phyloP scores from a whole-genome alignment of 2,888 invertebrate species.

The Eupithecia exiguata region DNA sequence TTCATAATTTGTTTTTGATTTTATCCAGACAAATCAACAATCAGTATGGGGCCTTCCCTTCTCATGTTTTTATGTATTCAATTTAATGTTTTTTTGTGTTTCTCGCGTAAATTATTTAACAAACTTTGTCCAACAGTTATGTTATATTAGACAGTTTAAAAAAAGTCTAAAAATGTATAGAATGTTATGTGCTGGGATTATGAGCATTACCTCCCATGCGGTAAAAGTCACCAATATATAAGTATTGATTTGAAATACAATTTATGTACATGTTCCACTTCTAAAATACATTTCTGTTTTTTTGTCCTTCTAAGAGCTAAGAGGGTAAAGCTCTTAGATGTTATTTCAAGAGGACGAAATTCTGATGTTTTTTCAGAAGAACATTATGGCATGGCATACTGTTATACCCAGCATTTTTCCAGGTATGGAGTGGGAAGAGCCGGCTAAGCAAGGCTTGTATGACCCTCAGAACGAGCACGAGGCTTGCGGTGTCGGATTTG shows the following conservation, averaged over 20 bases:
- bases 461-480: slow-evolving; percentile 98
- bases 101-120: not conserved
- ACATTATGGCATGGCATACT: not conserved
- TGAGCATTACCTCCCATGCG: too few species aligned
- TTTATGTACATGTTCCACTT: not conserved
- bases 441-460: slow-evolving; percentile 96
- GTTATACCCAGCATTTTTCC: slow-evolving; percentile 29
- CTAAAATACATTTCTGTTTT: not conserved
- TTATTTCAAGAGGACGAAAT: not conserved
- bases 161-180: not conserved
- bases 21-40: not conserved
- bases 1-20: not conserved
- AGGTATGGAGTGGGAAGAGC: slow-evolving; percentile 92
- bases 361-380: not conserved
- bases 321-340: not conserved
- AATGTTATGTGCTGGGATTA: too few species aligned
- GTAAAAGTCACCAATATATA: too few species aligned
- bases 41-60: not conserved
- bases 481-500: slow-evolving; percentile 99
- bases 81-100: not conserved
- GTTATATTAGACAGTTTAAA: not conserved
- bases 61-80: not conserved
- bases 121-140: not conserved
- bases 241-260: not conserved
- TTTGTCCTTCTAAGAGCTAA: not conserved